Evolutionary conservation across 2,113 vertebrate genomes (phyloP), one percentile per base, ranked within the genome.

Genomic region (Albula glossodonta): DNA sequence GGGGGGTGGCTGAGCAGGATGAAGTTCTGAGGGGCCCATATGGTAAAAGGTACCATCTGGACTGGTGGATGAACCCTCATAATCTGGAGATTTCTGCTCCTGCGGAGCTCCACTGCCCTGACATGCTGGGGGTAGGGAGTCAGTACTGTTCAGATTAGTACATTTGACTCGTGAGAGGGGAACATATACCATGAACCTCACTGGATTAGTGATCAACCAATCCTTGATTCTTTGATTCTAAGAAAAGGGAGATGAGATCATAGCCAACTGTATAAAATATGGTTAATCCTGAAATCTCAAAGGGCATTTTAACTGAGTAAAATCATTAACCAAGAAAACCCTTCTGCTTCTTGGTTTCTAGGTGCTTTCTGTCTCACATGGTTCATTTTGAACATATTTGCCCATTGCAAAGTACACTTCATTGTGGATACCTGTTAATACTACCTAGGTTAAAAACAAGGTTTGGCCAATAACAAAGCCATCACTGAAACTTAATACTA

Each of bases 51-150:
- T 50, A 25, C 78, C 78, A 79, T 79, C 78, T 79, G 48, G 78
- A 79, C 3, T 19, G 49, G 78, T 17, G 17, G 78, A 79, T 79
- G 78, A 79, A 25, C 41, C 78, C 78, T 79, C 15, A 50, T 79
- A 79, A 79, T 79, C 78, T 74, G 70, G 70, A 74, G 70, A 74
- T 74, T 74, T 79, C 41, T 17, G 41, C 41, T 79, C 48, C 78
- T 25, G 49, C 1, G 7, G 78, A 12, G 78, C 41, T 50, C 78
- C 31, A 15, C 11, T 79, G 78, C 48, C 78, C 22, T 79, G 31
- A 79, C 78, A 4, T 48, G 77, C 5, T 10, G 1, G 77, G 63
- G 63, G 63, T n/a, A 22, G 19, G 22, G 63, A 70, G 63, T 15
- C 31, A 41, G 31, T 41, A 41, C 31, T 41, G 31, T 41, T 41